A percentile compares a stretch with the other conserved stretches of the same genome.
These are phyloP conservation scores for Strongylocentrotus purpuratus DNA, from an alignment of 35 echinoderm and acorn worm genomes.

Conservation along the genomic window DNA sequence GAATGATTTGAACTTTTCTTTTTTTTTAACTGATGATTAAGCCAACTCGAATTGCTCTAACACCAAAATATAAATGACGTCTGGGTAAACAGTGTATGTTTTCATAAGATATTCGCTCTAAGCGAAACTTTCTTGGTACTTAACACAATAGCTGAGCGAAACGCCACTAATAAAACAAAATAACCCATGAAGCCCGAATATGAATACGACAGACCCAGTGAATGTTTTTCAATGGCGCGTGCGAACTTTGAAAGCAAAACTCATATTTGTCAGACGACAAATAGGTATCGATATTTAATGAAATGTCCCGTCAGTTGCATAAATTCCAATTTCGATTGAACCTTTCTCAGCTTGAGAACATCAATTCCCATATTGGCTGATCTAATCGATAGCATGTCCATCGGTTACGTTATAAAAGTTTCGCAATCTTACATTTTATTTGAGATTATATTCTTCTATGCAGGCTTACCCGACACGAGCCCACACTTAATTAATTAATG, in stretches of 20 bases:
- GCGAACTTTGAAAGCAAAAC: background rate
- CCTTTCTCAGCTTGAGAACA: background rate
- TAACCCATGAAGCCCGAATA: no score
- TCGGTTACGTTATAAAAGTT: no score
- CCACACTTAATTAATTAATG: no score
- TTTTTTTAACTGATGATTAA: background rate
- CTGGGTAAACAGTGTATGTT: background rate
- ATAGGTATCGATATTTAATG: background rate
- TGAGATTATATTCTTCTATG: no score
- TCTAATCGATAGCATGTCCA: background rate
- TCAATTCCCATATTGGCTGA: background rate
- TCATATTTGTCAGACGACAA: background rate
- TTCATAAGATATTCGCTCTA: background rate
- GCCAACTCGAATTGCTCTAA: background rate
- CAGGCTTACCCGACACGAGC: no score
- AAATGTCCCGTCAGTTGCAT: background rate
- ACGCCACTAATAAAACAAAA: background rate
- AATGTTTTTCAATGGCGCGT: slow-evolving; percentile 7
- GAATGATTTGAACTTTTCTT: background rate
- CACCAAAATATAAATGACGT: background rate
- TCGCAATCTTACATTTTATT: no score
- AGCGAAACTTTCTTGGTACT: background rate
- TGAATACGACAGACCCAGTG: background rate
- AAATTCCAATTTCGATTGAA: background rate
- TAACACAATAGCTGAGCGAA: background rate